Base-by-base conservation (phyloP, 1,140 invertebrate genomes). In the Campoletis sonorensis region DNA sequence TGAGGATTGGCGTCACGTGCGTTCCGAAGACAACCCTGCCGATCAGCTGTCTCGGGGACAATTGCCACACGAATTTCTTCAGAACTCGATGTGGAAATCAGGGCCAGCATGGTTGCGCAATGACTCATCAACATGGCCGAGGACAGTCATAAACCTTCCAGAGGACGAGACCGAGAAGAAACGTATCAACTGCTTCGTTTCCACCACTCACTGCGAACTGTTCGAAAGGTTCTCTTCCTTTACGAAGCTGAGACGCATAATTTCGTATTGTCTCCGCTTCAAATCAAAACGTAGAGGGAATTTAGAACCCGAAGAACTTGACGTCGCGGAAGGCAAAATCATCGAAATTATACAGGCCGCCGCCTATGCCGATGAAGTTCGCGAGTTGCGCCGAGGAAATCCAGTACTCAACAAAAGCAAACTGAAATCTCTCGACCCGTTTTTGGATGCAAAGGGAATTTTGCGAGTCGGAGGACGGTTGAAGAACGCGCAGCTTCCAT, bases 41-140 rank as follows among this genome's bases (percentile, higher is more conserved):
- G 88, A 91, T 80, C n/a, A 86, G 13, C 67, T 88, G 37, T 89
- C 88, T 1, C 81, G 89, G 58, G 88, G 88, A 45, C 75, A 80
- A 51, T 16, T 82, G 13, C 76, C 84, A 82, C 4, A 11, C 40
- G 78, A 81, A 83, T 83, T 83, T 15, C 0, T 77, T 10, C 11
- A 75, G 11, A 73, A 54, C 18, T 49, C 54, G 0, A 15, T 86
- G 18, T 77, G 84, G 85, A 87, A 85, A 86, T 4, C 64, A 13
- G 78, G 88, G 82, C 72, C 72, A 0, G 15, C 0, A n/a, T 71
- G 90, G 87, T 82, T 92, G 1, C 5, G 13, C 21, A 2, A n/a
- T 16, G 21, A 71, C 26, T 21, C 16, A 1, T 23, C 21, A n/a
- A n/a, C n/a, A 26, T 82, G 81, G 75, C 76, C 81, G 15, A 23